phyloP scores from a whole-genome alignment of 2,888 invertebrate species.

The Amphiduros pacificus region DNA sequence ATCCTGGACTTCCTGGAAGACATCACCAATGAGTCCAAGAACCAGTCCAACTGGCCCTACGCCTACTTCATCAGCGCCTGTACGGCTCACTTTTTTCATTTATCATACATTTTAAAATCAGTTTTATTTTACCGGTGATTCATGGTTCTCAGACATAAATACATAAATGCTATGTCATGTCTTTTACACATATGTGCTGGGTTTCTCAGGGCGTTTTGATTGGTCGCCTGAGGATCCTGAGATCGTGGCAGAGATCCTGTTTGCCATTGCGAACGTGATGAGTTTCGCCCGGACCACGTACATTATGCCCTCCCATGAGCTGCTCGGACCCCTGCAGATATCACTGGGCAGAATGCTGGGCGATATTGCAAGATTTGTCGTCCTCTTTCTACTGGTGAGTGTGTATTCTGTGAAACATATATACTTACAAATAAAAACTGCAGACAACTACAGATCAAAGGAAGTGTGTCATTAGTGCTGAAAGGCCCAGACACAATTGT shows the following conservation, averaged over 20 bases:
- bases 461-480: no score
- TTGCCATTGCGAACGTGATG: slow-evolving; percentile 35
- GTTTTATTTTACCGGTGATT: neutral
- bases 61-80: slow-evolving; percentile 16
- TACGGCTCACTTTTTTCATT: neutral
- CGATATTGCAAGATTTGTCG: slow-evolving; percentile 35
- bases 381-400: slow-evolving; percentile 33
- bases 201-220: slow-evolving; percentile 31
- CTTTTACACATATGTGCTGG: no score
- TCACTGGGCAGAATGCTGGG: slow-evolving; percentile 32
- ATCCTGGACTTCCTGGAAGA: neutral
- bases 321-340: slow-evolving; percentile 37
- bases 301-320: slow-evolving; percentile 35
- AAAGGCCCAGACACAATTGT: no score
- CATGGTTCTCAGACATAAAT: no score
- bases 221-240: slow-evolving; percentile 34
- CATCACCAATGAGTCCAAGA: slow-evolving; percentile 11
- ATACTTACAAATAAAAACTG: no score
- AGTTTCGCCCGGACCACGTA: slow-evolving; percentile 37
- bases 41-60: slow-evolving; percentile 4
- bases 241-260: slow-evolving; percentile 35
- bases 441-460: no score
- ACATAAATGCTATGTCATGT: no score
- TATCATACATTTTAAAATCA: neutral
- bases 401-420: no score